phyloP scores from a whole-genome alignment of 2,113 vertebrate genomes.

The Pampusana beccarii region DNA sequence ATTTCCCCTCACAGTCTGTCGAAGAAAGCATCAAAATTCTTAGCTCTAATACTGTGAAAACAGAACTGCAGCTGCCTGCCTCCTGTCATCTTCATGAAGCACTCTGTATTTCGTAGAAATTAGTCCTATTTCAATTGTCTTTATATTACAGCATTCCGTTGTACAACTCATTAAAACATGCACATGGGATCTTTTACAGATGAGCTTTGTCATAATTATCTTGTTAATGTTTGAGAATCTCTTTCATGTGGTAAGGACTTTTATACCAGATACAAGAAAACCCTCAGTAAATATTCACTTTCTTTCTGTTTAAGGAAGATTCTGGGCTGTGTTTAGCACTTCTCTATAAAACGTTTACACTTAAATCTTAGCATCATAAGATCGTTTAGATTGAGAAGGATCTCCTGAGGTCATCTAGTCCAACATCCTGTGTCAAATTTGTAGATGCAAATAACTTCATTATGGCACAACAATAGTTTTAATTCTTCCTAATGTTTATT shows the following conservation, averaged over 20 bases:
- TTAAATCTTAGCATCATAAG: background rate
- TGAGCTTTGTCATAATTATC: constrained; percentile 53
- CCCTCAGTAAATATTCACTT: background rate
- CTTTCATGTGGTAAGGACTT: constrained; percentile 60
- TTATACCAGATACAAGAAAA: background rate
- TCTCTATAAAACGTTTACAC: background rate
- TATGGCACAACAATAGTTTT: background rate
- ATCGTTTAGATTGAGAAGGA: background rate
- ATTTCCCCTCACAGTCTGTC: background rate
- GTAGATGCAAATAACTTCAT: background rate
- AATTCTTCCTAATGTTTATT: background rate
- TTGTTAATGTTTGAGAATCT: constrained; percentile 28
- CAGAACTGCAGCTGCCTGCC: background rate
- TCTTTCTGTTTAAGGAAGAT: background rate
- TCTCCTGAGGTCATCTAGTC: background rate
- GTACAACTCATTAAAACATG: constrained; percentile 63
- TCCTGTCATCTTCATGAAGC: background rate
- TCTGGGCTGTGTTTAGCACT: background rate
- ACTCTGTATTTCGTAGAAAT: constrained; percentile 59
- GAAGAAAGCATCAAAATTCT: constrained; percentile 11
- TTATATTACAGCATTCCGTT: constrained; percentile 49
- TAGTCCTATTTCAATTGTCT: constrained; percentile 54
- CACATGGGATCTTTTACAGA: constrained; percentile 66
- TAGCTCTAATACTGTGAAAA: background rate
- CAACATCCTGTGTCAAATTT: background rate